A percentile compares a stretch with the other conserved stretches of the same genome.
phyloP scores from a whole-genome alignment of 2,113 vertebrate species.

The Salminus brasiliensis region DNA sequence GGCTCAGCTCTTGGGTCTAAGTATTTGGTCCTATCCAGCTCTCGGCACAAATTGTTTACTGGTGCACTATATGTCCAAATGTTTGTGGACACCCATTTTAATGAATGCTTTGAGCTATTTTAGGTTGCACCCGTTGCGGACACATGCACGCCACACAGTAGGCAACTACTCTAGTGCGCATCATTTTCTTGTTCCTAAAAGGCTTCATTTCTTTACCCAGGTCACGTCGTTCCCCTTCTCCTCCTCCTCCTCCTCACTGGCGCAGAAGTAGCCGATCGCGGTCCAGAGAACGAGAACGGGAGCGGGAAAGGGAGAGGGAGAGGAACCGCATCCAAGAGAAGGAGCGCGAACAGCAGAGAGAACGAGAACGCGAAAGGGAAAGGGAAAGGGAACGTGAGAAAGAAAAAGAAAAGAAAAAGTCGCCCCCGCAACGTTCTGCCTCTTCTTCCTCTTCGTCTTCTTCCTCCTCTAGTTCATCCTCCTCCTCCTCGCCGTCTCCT shows the following conservation, averaged over 20 bases:
- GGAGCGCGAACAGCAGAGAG: neutral
- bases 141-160: too few species aligned
- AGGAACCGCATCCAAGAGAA: neutral
- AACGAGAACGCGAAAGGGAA: neutral
- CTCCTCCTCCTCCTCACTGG: conserved; percentile 60
- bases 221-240: conserved; percentile 67
- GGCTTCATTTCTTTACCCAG: conserved; percentile 55
- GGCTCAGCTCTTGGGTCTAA: too few species aligned
- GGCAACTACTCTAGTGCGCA: too few species aligned
- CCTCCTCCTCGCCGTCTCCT: conserved; percentile 64
- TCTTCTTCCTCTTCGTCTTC: conserved; percentile 68
- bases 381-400: neutral
- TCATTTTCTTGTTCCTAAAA: too few species aligned
- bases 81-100: too few species aligned
- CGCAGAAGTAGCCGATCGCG: conserved; percentile 68
- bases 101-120: too few species aligned
- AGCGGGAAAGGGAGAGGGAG: conserved; percentile 37
- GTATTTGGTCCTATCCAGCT: too few species aligned
- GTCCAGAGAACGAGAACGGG: conserved; percentile 61
- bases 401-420: conserved; percentile 29
- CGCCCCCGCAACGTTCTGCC: conserved; percentile 43
- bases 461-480: conserved; percentile 68
- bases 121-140: too few species aligned
- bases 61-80: too few species aligned
- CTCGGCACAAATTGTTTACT: too few species aligned